Percentiles rank a stretch among this genome's conserved stretches.
Conservation (phyloP, 1,140 invertebrate species). For the Idris sp. region DNA sequence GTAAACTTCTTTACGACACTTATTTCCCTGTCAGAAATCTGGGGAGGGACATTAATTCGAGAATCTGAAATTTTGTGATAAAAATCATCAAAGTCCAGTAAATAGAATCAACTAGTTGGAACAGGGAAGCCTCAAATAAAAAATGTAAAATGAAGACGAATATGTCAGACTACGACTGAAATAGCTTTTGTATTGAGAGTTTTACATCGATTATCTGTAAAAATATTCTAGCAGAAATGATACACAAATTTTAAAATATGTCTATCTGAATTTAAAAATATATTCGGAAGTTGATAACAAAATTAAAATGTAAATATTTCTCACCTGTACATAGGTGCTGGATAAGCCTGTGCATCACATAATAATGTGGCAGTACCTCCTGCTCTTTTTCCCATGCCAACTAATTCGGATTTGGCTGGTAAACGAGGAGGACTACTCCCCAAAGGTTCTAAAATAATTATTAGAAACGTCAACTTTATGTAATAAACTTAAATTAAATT, state of each 20-base stretch:
- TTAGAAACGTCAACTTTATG: slow-evolving; percentile 1
- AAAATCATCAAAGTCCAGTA: not conserved
- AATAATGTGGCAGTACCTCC: slow-evolving; percentile 78
- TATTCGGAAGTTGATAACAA: too few species aligned
- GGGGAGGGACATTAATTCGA: slow-evolving; percentile 76
- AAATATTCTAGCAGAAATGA: too few species aligned
- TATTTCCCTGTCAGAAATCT: slow-evolving; percentile 77
- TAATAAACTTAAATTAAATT: not conserved
- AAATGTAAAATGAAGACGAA: too few species aligned
- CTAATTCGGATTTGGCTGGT: slow-evolving; percentile 77
- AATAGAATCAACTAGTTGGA: slow-evolving; percentile 10
- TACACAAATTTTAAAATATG: too few species aligned
- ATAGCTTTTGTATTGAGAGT: slow-evolving; percentile 1
- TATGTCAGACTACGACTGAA: too few species aligned
- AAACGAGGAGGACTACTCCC: slow-evolving; percentile 80
- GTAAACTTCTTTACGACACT: slow-evolving; percentile 75
- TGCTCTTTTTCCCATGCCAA: slow-evolving; percentile 68
- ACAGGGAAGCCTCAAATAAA: slow-evolving; percentile 19
- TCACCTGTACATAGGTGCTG: slow-evolving; percentile 81
- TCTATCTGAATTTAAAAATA: not conserved
- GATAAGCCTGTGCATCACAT: slow-evolving; percentile 82
- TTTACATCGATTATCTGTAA: slow-evolving; percentile 7
- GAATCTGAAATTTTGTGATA: slow-evolving; percentile 74
- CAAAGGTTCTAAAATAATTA: slow-evolving; percentile 78
- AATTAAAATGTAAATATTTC: slow-evolving; percentile 6